A percentile compares a stretch with the other conserved stretches of the same genome.
These are phyloP conservation scores for Catajapyx aquilonaris DNA, from an alignment of 1,140 invertebrate species.

Conservation along the genomic window DNA sequence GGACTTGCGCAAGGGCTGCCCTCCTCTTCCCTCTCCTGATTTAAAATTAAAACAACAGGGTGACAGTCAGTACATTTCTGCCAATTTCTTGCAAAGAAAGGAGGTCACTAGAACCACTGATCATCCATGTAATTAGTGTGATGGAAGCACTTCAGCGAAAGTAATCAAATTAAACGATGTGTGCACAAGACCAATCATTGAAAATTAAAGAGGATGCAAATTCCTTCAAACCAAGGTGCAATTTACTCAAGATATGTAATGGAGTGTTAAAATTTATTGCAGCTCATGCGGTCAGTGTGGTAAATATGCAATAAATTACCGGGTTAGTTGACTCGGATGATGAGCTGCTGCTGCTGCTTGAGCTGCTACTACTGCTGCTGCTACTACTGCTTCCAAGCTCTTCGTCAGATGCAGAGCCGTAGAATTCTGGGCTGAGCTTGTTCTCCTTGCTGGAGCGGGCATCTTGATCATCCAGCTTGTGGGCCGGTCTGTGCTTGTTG, in stretches of 20 bases:
- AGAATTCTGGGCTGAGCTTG: slow-evolving; percentile 12
- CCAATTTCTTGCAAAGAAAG: slow-evolving; percentile 4
- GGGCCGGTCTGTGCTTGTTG: slow-evolving; percentile 15
- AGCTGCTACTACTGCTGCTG: slow-evolving; percentile 13
- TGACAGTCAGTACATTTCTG: slow-evolving; percentile 15
- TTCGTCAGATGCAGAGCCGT: background rate
- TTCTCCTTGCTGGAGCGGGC: slow-evolving; percentile 15
- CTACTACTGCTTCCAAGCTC: slow-evolving; percentile 20
- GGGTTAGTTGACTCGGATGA: too few relatives aligned
- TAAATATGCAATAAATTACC: too few relatives aligned
- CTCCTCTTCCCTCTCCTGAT: slow-evolving; percentile 11
- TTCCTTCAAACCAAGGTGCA: too few relatives aligned
- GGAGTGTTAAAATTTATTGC: too few relatives aligned
- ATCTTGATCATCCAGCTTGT: slow-evolving; percentile 6
- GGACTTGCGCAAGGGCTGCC: slow-evolving; percentile 20
- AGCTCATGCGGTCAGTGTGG: too few relatives aligned
- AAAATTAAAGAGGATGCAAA: slow-evolving; percentile 11
- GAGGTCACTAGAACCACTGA: background rate
- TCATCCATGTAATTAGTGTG: background rate
- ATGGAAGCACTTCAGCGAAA: background rate
- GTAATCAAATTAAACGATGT: background rate
- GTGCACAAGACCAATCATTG: background rate
- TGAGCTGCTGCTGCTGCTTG: slow-evolving; percentile 12
- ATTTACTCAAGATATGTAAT: too few relatives aligned
- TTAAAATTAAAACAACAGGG: background rate